These are phyloP conservation scores for Tolmerus cingulatus DNA, from an alignment of 2,888 invertebrate species.

Conservation along the genomic window DNA sequence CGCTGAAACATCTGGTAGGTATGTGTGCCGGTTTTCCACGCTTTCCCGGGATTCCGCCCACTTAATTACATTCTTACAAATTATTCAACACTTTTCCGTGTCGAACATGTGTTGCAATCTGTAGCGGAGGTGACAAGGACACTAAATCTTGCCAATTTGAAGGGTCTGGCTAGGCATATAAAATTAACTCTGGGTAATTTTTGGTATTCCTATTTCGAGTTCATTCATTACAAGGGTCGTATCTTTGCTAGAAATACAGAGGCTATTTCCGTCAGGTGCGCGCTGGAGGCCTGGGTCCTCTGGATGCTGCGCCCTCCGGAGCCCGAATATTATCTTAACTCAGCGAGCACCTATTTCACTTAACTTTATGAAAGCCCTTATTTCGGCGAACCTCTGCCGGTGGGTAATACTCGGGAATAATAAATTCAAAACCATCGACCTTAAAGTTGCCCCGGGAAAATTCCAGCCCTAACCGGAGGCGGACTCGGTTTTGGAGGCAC, in stretches of 20 bases:
- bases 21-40: neutral
- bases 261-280: neutral
- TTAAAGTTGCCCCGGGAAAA: slow-evolving; percentile 15
- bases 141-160: slow-evolving; percentile 43
- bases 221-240: neutral
- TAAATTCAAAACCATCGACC: slow-evolving; percentile 17
- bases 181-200: slow-evolving; percentile 10
- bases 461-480: neutral
- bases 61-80: slow-evolving; percentile 48
- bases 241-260: neutral
- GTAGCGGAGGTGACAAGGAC: slow-evolving; percentile 41
- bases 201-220: slow-evolving; percentile 11
- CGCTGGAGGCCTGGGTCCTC: neutral
- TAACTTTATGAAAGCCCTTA: slow-evolving; percentile 15
- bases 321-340: neutral
- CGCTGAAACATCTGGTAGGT: neutral
- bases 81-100: slow-evolving; percentile 48
- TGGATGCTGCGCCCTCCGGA: neutral
- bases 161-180: neutral
- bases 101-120: slow-evolving; percentile 46
- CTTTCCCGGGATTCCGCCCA: slow-evolving; percentile 42
- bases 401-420: neutral
- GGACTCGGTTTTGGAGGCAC: slow-evolving; percentile 29
- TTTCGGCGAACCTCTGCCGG: neutral
- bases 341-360: slow-evolving; percentile 1